Evolutionary conservation across 2,113 vertebrate species (phyloP).

Genomic region (Marcusenius ussheri): DNA sequence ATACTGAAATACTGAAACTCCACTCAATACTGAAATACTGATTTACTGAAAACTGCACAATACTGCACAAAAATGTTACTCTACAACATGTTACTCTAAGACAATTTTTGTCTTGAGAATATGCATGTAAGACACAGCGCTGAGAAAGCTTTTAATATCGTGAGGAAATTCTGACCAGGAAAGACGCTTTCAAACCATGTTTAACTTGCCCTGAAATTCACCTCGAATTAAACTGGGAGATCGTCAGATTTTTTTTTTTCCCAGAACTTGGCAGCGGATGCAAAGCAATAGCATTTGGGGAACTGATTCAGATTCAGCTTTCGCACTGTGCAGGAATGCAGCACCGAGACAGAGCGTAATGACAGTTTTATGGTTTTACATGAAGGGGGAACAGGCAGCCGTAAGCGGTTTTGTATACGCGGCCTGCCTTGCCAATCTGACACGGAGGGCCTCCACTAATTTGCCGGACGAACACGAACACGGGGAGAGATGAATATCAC

Average conservation of each 20-base stretch:
- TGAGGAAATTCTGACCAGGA: not conserved
- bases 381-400: not conserved
- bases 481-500: not conserved
- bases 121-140: not conserved
- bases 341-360: not conserved
- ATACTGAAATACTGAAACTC: not conserved
- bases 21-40: not conserved
- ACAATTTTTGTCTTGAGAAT: not conserved
- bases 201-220: not conserved
- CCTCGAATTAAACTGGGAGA: not conserved
- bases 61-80: not conserved
- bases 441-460: not conserved
- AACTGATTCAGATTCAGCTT: not conserved
- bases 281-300: not conserved
- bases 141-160: not conserved
- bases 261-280: not conserved
- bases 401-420: not conserved
- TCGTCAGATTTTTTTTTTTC: not conserved
- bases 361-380: not conserved
- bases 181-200: not conserved
- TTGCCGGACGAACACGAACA: not conserved
- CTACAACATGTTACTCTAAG: not conserved
- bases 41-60: not conserved
- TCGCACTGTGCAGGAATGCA: not conserved
- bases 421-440: not conserved